Conservation (phyloP, 2,113 vertebrate genomes). For the Rhinogobius similis region DNA sequence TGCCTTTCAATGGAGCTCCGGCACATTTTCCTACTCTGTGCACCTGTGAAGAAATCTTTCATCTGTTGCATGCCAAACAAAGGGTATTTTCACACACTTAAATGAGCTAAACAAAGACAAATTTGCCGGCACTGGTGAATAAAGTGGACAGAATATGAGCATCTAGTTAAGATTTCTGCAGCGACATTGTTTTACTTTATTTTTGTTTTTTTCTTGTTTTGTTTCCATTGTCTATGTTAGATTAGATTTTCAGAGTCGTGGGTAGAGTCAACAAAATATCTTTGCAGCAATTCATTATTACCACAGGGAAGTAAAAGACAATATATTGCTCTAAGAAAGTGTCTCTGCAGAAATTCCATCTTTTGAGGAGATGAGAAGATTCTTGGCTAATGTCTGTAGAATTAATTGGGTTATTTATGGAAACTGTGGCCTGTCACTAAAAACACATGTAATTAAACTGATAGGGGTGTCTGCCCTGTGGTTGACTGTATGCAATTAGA, state of each 20-base stretch:
- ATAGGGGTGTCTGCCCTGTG: slow-evolving; percentile 11
- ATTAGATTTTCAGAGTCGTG: slow-evolving; percentile 22
- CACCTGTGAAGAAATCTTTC: slow-evolving; percentile 41
- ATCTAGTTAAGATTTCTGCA: slow-evolving; percentile 12
- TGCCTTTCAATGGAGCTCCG: slow-evolving; percentile 29
- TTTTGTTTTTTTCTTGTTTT: slow-evolving; percentile 14
- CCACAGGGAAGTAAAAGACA: slow-evolving; percentile 40
- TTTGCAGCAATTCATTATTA: slow-evolving; percentile 34
- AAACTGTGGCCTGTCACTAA: slow-evolving; percentile 35
- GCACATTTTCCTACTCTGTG: slow-evolving; percentile 26
- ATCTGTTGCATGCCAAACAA: slow-evolving; percentile 34
- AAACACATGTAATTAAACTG: slow-evolving; percentile 51
- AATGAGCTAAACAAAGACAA: slow-evolving; percentile 13
- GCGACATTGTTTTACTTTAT: not conserved
- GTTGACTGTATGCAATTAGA: not conserved
- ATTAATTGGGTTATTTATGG: slow-evolving; percentile 55
- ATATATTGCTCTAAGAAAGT: slow-evolving; percentile 18
- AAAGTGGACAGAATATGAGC: slow-evolving; percentile 20
- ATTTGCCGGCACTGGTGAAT: slow-evolving; percentile 7
- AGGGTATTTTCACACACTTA: not conserved
- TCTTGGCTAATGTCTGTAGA: slow-evolving; percentile 45
- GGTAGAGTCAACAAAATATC: slow-evolving; percentile 34
- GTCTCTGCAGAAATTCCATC: slow-evolving; percentile 11
- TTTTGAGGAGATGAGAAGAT: slow-evolving; percentile 3
- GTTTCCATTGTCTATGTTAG: slow-evolving; percentile 17